Base-by-base conservation (phyloP, 2,888 invertebrate genomes). In the Sepioteuthis lessoniana region DNA sequence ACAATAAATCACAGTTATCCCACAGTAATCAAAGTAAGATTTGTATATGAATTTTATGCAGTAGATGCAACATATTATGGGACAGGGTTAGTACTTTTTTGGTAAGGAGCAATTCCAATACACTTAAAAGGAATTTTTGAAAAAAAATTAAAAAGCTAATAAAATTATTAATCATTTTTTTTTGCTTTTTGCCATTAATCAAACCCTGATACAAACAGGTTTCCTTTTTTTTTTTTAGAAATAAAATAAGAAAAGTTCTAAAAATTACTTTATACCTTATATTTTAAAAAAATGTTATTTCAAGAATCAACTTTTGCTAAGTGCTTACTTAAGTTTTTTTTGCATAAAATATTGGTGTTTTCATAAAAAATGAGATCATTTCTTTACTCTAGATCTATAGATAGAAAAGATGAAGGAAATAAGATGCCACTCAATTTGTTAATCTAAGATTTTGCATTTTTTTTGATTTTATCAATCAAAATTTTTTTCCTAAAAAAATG, bases 91-190 rank as follows among this genome's bases (percentile, higher is more conserved):
- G 10, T 16, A n/a, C 10, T 76, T 8, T 76, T 76, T 76, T 76
- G 76, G n/a, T 76, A 76, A 16, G n/a, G 76, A 76, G 13, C 13
- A 76, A 76, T 76, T 76, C 76, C 16, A 76, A 76, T 35, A 76
- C 16, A 76, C 76, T 76, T 76, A 35, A 76, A 76, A 76, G 76
- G 10, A 76, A 76, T 76, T 76, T n/a, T n/a, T n/a, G 19, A 35
- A 76, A 76, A 76, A n/a, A n/a, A 10, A 76, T n/a, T n/a, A 76
- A 76, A 10, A 16, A 19, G 4, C n/a, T n/a, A 76, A 76, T 31
- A 76, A 76, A 76, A 76, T 76, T 76, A 76, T 76, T 76, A 76
- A 76, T 76, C n/a, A 76, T 76, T 13, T n/a, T 76, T 76, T n/a
- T 76, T 19, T n/a, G 1, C 28, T 60, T 76, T 76, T 76, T 76